Conservation (phyloP, 1,140 invertebrate genomes). For the Drosophila tsacasi region DNA sequence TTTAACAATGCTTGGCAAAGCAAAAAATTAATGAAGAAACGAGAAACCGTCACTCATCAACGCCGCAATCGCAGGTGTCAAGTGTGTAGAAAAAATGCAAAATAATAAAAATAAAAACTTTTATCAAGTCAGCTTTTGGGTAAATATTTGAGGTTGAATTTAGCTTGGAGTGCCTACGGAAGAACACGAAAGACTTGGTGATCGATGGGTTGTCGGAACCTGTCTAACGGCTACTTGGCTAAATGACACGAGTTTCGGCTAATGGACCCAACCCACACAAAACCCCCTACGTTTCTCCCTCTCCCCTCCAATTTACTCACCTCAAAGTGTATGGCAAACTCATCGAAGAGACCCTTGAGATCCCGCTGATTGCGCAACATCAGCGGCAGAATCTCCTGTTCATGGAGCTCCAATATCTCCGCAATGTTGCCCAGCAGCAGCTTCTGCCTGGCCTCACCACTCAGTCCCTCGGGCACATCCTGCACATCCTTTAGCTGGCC, state of each 20-base stretch:
- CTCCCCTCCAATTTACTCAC: conserved; percentile 48
- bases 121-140: conserved; percentile 1
- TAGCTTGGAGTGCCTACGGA: conserved; percentile 28
- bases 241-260: conserved; percentile 32
- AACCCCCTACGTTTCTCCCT: too few species aligned
- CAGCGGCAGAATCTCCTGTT: conserved; percentile 73
- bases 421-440: conserved; percentile 68
- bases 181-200: conserved; percentile 40
- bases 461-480: conserved; percentile 66
- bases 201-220: conserved; percentile 59
- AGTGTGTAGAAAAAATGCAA: conserved; percentile 11
- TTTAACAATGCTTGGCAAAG: conserved; percentile 20
- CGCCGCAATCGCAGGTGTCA: conserved; percentile 45
- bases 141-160: conserved; percentile 61
- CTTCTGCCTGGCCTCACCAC: conserved; percentile 59
- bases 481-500: conserved; percentile 54
- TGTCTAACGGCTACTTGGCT: conserved; percentile 55
- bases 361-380: conserved; percentile 79
- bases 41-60: conserved; percentile 29
- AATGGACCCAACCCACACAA: conserved; percentile 47
- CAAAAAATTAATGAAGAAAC: conserved; percentile 19
- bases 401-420: conserved; percentile 76
- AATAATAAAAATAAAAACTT: conserved; percentile 8
- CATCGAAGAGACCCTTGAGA: conserved; percentile 79
- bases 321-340: conserved; percentile 75